Evolutionary conservation across 2,113 vertebrate species (phyloP).

Genomic region (Parus major): DNA sequence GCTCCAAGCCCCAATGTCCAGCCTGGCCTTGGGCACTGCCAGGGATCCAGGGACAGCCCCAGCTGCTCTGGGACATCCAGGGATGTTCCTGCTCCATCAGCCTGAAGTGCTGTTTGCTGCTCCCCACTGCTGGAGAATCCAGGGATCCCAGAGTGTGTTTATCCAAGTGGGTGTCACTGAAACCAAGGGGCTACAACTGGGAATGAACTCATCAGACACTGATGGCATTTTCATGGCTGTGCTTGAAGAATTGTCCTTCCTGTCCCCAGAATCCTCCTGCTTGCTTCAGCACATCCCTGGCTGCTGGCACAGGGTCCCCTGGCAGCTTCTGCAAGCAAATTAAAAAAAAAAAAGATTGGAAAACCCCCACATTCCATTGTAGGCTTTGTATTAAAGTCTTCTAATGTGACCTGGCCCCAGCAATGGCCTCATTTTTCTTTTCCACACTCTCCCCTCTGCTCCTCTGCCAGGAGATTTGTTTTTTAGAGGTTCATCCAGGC

Average conservation of each 20-base stretch:
- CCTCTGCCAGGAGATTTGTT: not conserved
- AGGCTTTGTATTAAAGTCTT: not conserved
- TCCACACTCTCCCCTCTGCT: not conserved
- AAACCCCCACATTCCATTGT: not conserved
- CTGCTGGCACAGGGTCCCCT: not conserved
- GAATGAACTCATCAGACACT: not conserved
- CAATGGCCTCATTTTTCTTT: not conserved
- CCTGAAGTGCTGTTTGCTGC: not conserved
- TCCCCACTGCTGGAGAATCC: not conserved
- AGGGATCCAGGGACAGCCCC: not conserved
- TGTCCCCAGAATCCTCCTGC: fast-evolving
- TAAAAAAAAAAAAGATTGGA: not conserved
- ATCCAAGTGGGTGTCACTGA: fast-evolving
- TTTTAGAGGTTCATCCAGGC: not conserved
- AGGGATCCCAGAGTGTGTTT: fast-evolving
- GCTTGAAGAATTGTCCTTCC: not conserved
- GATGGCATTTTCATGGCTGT: not conserved
- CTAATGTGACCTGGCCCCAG: not conserved
- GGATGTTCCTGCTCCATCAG: not conserved
- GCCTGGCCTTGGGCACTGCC: fast-evolving
- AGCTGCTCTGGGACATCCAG: not conserved
- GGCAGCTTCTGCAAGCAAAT: not conserved
- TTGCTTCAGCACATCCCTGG: not conserved
- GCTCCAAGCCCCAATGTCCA: not conserved
- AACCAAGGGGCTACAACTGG: not conserved